Evolutionary conservation across 2,113 vertebrate species (phyloP).

Genomic region (Antechinus stuartii): DNA sequence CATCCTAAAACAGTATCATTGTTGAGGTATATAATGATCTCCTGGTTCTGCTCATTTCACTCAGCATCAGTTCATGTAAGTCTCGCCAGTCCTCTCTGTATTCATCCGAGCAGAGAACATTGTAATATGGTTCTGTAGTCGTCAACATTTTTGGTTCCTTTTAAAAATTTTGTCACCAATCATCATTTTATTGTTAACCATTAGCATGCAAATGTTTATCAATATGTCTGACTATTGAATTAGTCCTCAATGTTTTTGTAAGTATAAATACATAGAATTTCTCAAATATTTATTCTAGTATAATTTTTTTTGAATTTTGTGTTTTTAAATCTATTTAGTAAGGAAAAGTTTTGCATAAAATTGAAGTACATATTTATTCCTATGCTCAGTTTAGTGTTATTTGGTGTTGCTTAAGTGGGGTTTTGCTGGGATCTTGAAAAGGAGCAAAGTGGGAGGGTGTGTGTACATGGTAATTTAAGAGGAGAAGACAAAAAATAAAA

Average conservation of each 20-base stretch:
- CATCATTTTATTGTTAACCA: background rate
- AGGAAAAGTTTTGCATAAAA: background rate
- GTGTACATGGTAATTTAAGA: background rate
- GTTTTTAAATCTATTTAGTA: background rate
- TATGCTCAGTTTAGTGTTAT: background rate
- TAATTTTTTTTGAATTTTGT: background rate
- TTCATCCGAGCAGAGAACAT: too few relatives aligned
- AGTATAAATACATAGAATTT: background rate
- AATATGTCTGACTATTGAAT: background rate
- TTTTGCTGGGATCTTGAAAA: background rate
- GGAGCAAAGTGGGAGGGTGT: background rate
- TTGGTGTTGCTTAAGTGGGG: constrained; percentile 1
- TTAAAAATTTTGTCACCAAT: too few relatives aligned
- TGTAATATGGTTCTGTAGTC: too few relatives aligned
- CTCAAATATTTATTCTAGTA: constrained; percentile 3
- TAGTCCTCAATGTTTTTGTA: background rate
- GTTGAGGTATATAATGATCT: too few relatives aligned
- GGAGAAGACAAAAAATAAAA: background rate
- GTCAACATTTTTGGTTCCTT: too few relatives aligned
- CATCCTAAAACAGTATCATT: too few relatives aligned
- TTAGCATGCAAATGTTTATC: background rate
- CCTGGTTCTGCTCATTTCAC: too few relatives aligned
- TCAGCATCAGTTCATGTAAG: too few relatives aligned
- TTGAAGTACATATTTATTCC: background rate
- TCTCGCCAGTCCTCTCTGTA: too few relatives aligned